Evolutionary conservation across 1,140 invertebrate species (phyloP), one percentile per base, ranked within the genome.

Genomic region (Drosophila erecta): DNA sequence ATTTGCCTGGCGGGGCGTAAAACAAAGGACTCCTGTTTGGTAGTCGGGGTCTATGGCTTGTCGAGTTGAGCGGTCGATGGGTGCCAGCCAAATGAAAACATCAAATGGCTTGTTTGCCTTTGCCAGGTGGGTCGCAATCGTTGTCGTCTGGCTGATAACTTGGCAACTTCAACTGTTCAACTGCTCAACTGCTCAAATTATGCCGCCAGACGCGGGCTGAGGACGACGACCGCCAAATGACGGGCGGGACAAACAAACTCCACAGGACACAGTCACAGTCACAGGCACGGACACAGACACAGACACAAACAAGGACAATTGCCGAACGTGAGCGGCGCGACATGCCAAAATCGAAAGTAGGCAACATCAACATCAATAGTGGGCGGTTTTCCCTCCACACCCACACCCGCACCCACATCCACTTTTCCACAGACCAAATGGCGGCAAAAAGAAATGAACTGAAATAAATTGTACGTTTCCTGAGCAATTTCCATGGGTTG

Each of bases 321-420:
- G 83, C 47, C 44, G 61, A 76, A 87, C 83, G 84, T 86, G 79
- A 79, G 76, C 72, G 84, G 47, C 69, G 79, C 79, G 84, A 89
- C 85, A 89, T 89, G 84, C 84, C 84, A 89, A 89, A 87, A 89
- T 89, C 84, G 84, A 89, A 89, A 89, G 85, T 89, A 89, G 84
- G 84, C 84, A 87, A 81, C 83, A 84, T 64, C 83, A 83, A 79
- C 83, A 86, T 76, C 84, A 84, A 79, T 72, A 79, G 83, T 83
- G 61, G 83, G 79, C 50, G 73, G 38, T 7, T 1, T n/a, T 37
- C 37, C 37, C 37, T n/a, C n/a, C n/a, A n/a, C 58, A 38, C 57
- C 50, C 44, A 55, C 61, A 40, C 17, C 17, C n/a, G 41, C 24
- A 35, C 24, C 38, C 56, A 27, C 5, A 30, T 51, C 43, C 38